A percentile compares a stretch with the other conserved stretches of the same genome.
Conservation (phyloP, 2,888 invertebrate genomes). For the Parnassius glacialis region DNA sequence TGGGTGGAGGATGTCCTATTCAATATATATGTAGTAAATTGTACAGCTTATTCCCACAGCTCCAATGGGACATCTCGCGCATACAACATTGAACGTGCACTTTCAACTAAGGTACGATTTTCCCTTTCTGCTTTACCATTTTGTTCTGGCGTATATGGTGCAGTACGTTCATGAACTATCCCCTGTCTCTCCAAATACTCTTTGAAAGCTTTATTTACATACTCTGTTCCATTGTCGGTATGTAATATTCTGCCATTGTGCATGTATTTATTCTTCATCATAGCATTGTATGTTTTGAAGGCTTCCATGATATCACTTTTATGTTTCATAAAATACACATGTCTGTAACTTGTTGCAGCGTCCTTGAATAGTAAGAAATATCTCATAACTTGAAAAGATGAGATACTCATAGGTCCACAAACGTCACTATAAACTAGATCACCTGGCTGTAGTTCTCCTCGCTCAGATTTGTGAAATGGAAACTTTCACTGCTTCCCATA, state of each 20-base stretch:
- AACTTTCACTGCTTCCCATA: constrained; percentile 11
- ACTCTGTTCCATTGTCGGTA: constrained; percentile 37
- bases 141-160: constrained; percentile 41
- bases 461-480: too few relatives aligned
- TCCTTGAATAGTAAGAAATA: constrained; percentile 39
- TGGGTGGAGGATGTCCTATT: constrained; percentile 38
- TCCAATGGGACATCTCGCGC: constrained; percentile 27
- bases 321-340: constrained; percentile 36
- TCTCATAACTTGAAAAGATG: constrained; percentile 33
- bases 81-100: constrained; percentile 39
- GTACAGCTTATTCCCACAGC: constrained; percentile 42
- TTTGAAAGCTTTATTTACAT: constrained; percentile 31
- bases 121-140: too few relatives aligned
- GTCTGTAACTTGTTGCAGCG: constrained; percentile 34
- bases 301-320: constrained; percentile 36
- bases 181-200: constrained; percentile 32
- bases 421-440: constrained; percentile 36
- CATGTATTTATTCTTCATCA: constrained; percentile 32
- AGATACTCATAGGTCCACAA: constrained; percentile 33
- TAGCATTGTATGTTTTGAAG: constrained; percentile 34
- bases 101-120: constrained; percentile 41
- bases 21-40: constrained; percentile 39
- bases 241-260: constrained; percentile 33
- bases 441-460: constrained; percentile 32
- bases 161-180: constrained; percentile 34